Conservation (phyloP, 2,113 vertebrate genomes). For the Silurus asotus region DNA sequence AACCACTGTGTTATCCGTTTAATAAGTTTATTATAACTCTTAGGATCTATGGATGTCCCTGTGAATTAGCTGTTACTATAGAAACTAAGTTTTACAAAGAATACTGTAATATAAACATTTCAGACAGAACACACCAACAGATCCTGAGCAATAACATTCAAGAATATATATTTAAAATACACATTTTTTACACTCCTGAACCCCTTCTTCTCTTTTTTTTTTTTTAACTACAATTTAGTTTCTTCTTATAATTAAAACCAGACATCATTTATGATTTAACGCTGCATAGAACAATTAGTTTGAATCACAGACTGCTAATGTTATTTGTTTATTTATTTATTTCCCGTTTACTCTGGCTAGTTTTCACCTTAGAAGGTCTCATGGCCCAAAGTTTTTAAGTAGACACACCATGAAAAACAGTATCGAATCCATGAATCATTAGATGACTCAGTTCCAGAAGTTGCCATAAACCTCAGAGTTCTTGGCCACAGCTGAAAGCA, state of each 20-base stretch:
- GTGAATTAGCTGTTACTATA: not conserved
- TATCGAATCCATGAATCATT: conserved; percentile 89
- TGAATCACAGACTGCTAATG: conserved; percentile 54
- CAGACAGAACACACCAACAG: not conserved
- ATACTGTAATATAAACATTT: not conserved
- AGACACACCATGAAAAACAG: conserved; percentile 77
- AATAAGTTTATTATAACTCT: not conserved
- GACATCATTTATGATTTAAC: conserved; percentile 53
- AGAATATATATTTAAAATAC: not conserved
- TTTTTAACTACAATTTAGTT: conserved; percentile 51
- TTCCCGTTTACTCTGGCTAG: conserved; percentile 40
- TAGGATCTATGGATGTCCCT: not conserved
- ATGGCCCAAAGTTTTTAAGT: conserved; percentile 52
- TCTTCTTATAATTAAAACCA: conserved; percentile 63
- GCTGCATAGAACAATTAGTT: conserved; percentile 54
- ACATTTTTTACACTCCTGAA: no score
- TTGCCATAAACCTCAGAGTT: conserved; percentile 88
- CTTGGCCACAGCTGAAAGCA: conserved; percentile 87
- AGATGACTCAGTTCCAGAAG: conserved; percentile 97
- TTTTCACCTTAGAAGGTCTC: conserved; percentile 28
- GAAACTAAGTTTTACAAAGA: not conserved
- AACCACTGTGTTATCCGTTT: no score
- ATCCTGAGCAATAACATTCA: not conserved
- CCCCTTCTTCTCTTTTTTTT: not conserved
- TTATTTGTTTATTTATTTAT: conserved; percentile 40